Evolutionary conservation across 2,888 invertebrate species (phyloP).

Genomic region (Acanthopleura granulata): DNA sequence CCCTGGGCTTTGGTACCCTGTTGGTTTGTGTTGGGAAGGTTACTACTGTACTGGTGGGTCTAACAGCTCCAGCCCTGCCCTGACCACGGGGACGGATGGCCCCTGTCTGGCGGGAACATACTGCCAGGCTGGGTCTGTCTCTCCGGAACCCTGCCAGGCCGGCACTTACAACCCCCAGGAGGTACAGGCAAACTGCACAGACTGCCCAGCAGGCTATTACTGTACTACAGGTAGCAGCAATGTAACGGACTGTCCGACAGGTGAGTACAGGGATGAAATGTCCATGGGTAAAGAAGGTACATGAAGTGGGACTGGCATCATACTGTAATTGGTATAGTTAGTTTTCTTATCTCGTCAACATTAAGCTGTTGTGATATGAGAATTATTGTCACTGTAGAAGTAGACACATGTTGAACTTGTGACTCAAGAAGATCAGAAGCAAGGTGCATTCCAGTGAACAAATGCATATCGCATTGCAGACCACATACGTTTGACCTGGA

Average conservation of each 20-base stretch:
- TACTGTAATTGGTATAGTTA: no score
- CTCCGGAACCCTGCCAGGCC: conserved; percentile 50
- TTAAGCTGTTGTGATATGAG: no score
- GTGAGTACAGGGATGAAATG: conserved; percentile 36
- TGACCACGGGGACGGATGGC: conserved; percentile 50
- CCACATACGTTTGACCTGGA: no score
- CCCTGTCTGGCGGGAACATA: conserved; percentile 63
- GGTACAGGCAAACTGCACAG: conserved; percentile 51
- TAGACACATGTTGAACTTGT: no score
- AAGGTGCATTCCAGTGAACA: no score
- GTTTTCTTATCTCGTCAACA: no score
- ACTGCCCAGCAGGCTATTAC: conserved; percentile 62
- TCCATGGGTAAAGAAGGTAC: no score
- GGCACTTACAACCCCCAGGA: conserved; percentile 57
- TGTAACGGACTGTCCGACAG: conserved; percentile 55
- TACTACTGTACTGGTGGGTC: conserved; percentile 61
- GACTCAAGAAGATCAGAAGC: no score
- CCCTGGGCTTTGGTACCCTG: conserved; percentile 55
- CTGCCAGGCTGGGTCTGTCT: conserved; percentile 55
- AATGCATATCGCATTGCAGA: no score
- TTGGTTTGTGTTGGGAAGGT: conserved; percentile 57
- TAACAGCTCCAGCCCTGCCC: conserved; percentile 50
- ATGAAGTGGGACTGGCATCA: no score
- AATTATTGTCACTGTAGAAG: no score
- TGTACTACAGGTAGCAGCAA: conserved; percentile 53